These are phyloP conservation scores for Caenorhabditis sp. DNA, from an alignment of 2,888 invertebrate species.

Conservation along the genomic window DNA sequence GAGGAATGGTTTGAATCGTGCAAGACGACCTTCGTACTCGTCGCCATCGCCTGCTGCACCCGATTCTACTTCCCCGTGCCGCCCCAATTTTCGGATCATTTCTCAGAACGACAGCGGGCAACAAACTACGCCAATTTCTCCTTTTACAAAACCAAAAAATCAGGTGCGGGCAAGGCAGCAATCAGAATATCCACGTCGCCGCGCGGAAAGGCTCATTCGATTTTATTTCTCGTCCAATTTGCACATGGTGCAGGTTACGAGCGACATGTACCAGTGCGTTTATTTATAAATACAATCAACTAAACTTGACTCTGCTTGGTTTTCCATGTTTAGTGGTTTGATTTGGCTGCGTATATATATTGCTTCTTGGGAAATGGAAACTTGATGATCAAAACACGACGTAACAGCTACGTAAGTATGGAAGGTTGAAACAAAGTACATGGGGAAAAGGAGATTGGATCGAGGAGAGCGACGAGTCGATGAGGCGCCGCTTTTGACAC, in stretches of 20 bases:
- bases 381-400: constrained; percentile 4
- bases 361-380: background rate
- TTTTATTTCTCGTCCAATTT: constrained; percentile 7
- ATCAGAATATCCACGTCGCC: background rate
- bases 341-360: background rate
- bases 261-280: too few relatives aligned
- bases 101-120: constrained; percentile 2
- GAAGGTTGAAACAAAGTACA: constrained; percentile 22
- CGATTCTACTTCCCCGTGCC: background rate
- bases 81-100: constrained; percentile 20
- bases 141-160: constrained; percentile 6
- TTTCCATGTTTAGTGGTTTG: constrained; percentile 4
- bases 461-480: background rate
- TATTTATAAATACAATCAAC: constrained; percentile 16
- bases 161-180: background rate
- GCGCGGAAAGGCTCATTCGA: background rate
- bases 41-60: too few relatives aligned
- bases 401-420: background rate
- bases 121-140: background rate
- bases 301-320: background rate
- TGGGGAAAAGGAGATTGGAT: background rate
- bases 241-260: constrained; percentile 1
- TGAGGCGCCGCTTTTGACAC: constrained; percentile 44
- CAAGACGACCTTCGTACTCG: constrained; percentile 1
- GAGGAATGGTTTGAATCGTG: too few relatives aligned